Evolutionary conservation across 92 coral and sea anemone species (phyloP).

Genomic region (Meandrina meandrites): DNA sequence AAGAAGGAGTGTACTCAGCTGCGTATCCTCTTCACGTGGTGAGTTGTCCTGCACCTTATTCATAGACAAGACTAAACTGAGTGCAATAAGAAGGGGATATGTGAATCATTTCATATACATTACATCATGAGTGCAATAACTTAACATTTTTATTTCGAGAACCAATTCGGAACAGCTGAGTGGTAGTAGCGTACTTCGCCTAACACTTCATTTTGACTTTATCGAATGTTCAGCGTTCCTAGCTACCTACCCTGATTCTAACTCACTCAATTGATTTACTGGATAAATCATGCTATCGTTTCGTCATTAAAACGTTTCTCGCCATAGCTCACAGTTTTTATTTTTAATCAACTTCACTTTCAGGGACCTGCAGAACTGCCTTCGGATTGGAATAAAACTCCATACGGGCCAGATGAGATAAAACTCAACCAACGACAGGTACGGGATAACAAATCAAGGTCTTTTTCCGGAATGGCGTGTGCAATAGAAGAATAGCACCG

Average conservation of each 20-base stretch:
- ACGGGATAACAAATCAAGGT: background rate
- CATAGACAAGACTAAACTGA: too few relatives aligned
- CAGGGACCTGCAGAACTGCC: slow-evolving; percentile 95
- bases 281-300: background rate
- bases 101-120: too few relatives aligned
- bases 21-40: slow-evolving; percentile 98
- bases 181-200: background rate
- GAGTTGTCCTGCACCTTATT: slow-evolving; percentile 15
- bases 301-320: background rate
- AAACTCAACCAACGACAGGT: slow-evolving; percentile 89
- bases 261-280: too few relatives aligned
- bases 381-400: slow-evolving; percentile 76
- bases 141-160: background rate
- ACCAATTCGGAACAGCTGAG: background rate
- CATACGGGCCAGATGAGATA: slow-evolving; percentile 92
- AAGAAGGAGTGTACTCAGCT: slow-evolving; percentile 84
- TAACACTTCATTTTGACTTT: background rate
- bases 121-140: too few relatives aligned
- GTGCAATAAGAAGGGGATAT: too few relatives aligned
- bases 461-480: background rate
- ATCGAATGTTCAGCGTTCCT: background rate
- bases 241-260: background rate
- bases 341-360: background rate
- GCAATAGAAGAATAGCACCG: background rate
- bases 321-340: too few relatives aligned